Percentiles rank a stretch among this genome's conserved stretches.
Evolutionary conservation across 2,888 invertebrate species (phyloP).

Genomic region (Hypomecis punctinalis): DNA sequence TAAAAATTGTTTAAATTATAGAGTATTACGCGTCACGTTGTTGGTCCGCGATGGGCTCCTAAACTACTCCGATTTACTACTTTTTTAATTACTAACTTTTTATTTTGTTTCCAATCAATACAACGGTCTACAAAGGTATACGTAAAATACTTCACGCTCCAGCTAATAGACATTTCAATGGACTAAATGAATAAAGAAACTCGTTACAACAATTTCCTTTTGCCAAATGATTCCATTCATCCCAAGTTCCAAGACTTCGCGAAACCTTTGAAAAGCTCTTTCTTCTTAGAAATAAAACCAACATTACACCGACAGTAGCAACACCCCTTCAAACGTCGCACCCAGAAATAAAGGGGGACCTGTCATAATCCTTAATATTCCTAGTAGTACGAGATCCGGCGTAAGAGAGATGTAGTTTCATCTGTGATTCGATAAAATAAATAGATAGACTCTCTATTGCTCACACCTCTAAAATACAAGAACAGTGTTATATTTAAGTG

Average conservation of each 20-base stretch:
- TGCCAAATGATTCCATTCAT: conserved; percentile 6
- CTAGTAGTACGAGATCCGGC: conserved; percentile 31
- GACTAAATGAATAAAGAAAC: neutral
- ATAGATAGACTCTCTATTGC: too few relatives aligned
- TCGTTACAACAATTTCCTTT: neutral
- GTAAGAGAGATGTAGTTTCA: too few relatives aligned
- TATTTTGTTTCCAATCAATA: too few relatives aligned
- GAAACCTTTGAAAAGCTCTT: conserved; percentile 22
- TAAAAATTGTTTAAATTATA: too few relatives aligned
- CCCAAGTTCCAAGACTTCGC: conserved; percentile 25
- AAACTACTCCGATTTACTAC: too few relatives aligned
- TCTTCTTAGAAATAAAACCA: conserved; percentile 33
- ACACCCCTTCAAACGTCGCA: conserved; percentile 32
- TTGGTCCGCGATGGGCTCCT: too few relatives aligned
- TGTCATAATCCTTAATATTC: conserved; percentile 83
- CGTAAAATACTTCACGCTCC: conserved; percentile 34
- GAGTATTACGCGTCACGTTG: too few relatives aligned
- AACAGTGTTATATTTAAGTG: too few relatives aligned
- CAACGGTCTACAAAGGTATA: too few relatives aligned
- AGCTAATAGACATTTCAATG: neutral
- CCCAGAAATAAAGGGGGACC: conserved; percentile 66
- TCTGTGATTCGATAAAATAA: too few relatives aligned
- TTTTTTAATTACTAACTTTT: too few relatives aligned
- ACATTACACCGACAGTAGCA: neutral
- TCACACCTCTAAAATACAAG: too few relatives aligned